Conservation (phyloP, 2,113 vertebrate species). For the Heterocephalus glaber region DNA sequence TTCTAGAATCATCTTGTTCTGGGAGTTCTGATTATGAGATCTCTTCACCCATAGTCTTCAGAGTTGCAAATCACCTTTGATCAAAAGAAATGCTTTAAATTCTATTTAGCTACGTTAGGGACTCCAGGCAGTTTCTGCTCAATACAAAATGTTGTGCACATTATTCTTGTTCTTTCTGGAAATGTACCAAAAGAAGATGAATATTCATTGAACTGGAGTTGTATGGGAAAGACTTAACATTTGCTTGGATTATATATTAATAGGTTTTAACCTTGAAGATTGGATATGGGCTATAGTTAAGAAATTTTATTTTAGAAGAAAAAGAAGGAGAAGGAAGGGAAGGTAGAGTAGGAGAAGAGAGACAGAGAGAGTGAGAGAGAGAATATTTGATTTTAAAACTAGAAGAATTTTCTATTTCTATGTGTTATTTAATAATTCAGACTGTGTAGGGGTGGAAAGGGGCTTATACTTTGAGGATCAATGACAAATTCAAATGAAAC, state of each 20-base stretch:
- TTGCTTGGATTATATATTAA: background rate
- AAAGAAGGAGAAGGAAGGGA: background rate
- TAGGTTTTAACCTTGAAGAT: background rate
- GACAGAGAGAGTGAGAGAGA: background rate
- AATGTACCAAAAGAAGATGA: slow-evolving; percentile 5
- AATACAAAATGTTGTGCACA: slow-evolving; percentile 27
- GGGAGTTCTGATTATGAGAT: slow-evolving; percentile 34
- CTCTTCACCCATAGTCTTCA: slow-evolving; percentile 5
- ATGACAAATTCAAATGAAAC: background rate
- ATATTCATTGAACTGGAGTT: background rate
- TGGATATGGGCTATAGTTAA: background rate
- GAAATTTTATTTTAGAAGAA: background rate
- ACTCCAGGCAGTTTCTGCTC: background rate
- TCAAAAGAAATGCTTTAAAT: slow-evolving; percentile 4
- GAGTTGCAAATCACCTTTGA: background rate
- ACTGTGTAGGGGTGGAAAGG: background rate
- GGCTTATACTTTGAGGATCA: background rate
- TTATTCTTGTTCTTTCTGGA: slow-evolving; percentile 27
- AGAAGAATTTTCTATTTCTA: background rate
- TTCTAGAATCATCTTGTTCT: slow-evolving; percentile 52
- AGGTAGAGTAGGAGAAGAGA: accelerated
- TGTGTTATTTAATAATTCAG: background rate
- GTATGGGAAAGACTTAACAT: background rate
- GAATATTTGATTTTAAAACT: background rate
- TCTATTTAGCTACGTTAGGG: background rate